Evolutionary conservation across 2,888 invertebrate species (phyloP).

Genomic region (Sthenelais limicola): DNA sequence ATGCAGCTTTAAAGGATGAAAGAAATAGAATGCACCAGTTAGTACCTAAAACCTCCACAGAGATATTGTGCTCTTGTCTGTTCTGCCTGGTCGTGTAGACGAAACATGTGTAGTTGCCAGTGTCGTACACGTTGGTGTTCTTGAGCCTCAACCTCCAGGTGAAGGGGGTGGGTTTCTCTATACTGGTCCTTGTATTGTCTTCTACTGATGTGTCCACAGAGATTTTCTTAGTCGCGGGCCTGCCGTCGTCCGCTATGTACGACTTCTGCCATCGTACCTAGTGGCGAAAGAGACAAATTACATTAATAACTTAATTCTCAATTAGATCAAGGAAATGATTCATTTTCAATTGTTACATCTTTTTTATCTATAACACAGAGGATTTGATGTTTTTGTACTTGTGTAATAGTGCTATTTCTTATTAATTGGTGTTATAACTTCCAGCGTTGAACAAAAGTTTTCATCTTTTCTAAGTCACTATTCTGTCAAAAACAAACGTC

Average conservation of each 20-base stretch:
- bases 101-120: slow-evolving; percentile 53
- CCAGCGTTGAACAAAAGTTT: too few relatives aligned
- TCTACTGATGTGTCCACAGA: slow-evolving; percentile 49
- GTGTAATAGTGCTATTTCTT: too few relatives aligned
- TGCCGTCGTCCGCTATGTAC: not conserved
- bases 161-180: slow-evolving; percentile 53
- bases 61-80: slow-evolving; percentile 48
- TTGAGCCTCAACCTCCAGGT: slow-evolving; percentile 52
- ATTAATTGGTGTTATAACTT: too few relatives aligned
- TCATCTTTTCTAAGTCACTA: too few relatives aligned
- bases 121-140: slow-evolving; percentile 45
- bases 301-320: too few relatives aligned
- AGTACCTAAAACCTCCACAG: slow-evolving; percentile 46
- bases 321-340: too few relatives aligned
- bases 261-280: slow-evolving; percentile 31
- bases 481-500: too few relatives aligned
- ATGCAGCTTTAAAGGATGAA: not conserved
- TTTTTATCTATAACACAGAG: too few relatives aligned
- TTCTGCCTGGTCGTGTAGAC: slow-evolving; percentile 52
- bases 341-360: too few relatives aligned
- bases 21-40: not conserved
- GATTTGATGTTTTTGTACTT: too few relatives aligned
- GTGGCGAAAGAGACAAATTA: too few relatives aligned
- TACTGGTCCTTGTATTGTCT: slow-evolving; percentile 52
- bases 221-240: slow-evolving; percentile 24